These are phyloP conservation scores for Glossophaga mutica DNA, from an alignment of 2,797 vertebrate species.

Conservation along the genomic window DNA sequence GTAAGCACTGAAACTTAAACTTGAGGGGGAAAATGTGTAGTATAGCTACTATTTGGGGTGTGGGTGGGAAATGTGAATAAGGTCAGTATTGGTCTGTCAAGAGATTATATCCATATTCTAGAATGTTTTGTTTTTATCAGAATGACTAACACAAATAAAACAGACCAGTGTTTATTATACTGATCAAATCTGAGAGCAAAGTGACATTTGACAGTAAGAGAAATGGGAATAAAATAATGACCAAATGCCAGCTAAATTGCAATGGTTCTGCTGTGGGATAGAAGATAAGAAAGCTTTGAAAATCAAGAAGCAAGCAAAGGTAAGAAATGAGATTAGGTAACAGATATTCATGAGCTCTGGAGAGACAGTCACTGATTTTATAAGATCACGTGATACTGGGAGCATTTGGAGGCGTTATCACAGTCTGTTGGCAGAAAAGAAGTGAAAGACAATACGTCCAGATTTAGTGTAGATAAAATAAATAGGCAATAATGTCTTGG, in stretches of 20 bases:
- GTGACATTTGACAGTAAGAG: background rate
- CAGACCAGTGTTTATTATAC: background rate
- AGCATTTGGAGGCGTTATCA: background rate
- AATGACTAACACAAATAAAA: background rate
- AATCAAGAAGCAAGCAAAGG: background rate
- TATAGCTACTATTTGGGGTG: background rate
- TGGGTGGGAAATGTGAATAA: background rate
- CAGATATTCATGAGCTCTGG: background rate
- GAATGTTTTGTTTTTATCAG: conserved; percentile 14
- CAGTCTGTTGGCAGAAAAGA: background rate
- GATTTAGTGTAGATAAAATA: background rate
- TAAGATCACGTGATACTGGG: background rate
- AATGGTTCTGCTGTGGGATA: background rate
- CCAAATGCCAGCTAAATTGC: background rate
- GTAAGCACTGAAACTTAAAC: background rate
- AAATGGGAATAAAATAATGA: background rate
- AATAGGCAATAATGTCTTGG: background rate
- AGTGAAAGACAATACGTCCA: background rate
- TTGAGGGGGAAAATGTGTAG: background rate
- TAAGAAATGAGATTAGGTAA: background rate
- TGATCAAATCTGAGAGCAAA: conserved; percentile 26
- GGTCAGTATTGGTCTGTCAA: background rate
- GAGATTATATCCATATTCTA: background rate
- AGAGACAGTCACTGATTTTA: background rate
- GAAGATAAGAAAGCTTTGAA: background rate